Evolutionary conservation across 2,797 vertebrate species (phyloP), one percentile per base, ranked within the genome.

Genomic region (Crocidura indochinensis): DNA sequence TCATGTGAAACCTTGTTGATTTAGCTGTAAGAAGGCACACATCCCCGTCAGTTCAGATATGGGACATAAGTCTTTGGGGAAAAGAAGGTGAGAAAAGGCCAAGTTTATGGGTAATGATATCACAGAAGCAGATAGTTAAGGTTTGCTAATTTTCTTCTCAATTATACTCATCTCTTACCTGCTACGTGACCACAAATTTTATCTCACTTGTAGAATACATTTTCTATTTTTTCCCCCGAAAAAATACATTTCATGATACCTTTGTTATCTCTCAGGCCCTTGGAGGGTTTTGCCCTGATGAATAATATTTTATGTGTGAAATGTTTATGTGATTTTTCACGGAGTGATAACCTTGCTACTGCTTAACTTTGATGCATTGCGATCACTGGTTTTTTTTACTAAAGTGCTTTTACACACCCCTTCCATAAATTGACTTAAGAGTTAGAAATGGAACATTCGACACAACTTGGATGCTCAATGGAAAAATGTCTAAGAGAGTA

Each of bases 21-120:
- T 99, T 99, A 99, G 98, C 98, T 98, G 98, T 98, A 98, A 97
- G 98, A 98, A 98, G 98, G 97, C 98, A 98, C 96, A 97, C 96
- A 97, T 97, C 96, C 96, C 97, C 97, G 95, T 97, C 97, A 95
- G 96, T 97, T 97, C 96, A 97, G 97, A 98, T 97, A 98, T 97
- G 97, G 97, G 97, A 98, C 97, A 96, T 89, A 69, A 96, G 98
- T 98, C 98, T 98, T 98, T 96, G 94, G 99, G 99, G 99, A 99
- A 98, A 97, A 97, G 97, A 96, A 96, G 97, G 97, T 97, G 98
- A 98, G 98, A 97, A 96, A 96, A 98, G 99, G 99, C 99, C 99
- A 99, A 99, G 98, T 99, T 99, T 99, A 99, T 99, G 98, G 98
- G 98, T 99, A 99, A 99, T 99, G 99, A 99, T 99, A 99, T 99